Percentiles rank a stretch among this genome's conserved stretches.
phyloP scores from a whole-genome alignment of 2,888 invertebrate species.

The Dryadula phaetusa region DNA sequence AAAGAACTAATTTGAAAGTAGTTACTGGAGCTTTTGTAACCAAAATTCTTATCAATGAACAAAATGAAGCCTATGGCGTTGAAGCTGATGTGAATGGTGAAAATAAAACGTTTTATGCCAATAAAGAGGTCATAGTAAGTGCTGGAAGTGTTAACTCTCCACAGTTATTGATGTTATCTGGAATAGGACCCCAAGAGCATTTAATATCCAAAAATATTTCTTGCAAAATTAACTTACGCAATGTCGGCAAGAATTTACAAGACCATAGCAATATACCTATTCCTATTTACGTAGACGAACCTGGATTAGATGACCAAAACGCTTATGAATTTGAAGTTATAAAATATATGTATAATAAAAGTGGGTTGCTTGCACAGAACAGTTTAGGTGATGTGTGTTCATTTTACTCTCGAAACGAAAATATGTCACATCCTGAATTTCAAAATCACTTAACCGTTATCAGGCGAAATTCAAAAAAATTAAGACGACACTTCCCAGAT shows the following conservation, averaged over 20 bases:
- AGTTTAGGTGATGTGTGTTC: constrained; percentile 81
- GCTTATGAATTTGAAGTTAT: constrained; percentile 61
- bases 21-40: constrained; percentile 76
- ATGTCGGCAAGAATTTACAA: constrained; percentile 82
- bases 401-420: constrained; percentile 56
- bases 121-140: constrained; percentile 75
- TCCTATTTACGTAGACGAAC: constrained; percentile 58
- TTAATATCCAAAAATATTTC: constrained; percentile 62
- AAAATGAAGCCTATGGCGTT: constrained; percentile 69
- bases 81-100: constrained; percentile 56
- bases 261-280: constrained; percentile 76
- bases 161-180: constrained; percentile 79
- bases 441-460: constrained; percentile 54
- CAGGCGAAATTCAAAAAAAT: constrained; percentile 20
- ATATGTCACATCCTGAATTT: constrained; percentile 60
- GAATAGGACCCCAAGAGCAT: constrained; percentile 74
- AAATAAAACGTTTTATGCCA: constrained; percentile 52
- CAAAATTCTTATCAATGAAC: constrained; percentile 74
- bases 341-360: constrained; percentile 77
- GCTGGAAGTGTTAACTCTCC: constrained; percentile 78
- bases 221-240: constrained; percentile 66
- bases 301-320: constrained; percentile 52
- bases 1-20: constrained; percentile 60
- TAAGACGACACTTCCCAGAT: not conserved
- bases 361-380: constrained; percentile 75